phyloP scores from a whole-genome alignment of 2,113 vertebrate genomes.

The Datnioides undecimradiatus region DNA sequence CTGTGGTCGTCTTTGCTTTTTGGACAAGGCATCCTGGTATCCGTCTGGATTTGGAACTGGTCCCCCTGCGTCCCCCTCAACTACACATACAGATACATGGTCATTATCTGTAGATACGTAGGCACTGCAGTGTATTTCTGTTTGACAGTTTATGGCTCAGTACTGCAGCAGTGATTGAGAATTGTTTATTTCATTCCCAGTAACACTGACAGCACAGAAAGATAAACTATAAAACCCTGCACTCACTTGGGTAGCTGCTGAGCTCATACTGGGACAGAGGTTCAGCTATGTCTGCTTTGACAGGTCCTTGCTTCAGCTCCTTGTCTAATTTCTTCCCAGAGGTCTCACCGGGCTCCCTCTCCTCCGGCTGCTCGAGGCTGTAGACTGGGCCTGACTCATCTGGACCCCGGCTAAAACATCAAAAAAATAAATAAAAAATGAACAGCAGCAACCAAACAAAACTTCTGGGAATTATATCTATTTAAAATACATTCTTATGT shows the following conservation, averaged over 20 bases:
- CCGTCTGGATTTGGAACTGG: conserved; percentile 85
- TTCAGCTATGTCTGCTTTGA: conserved; percentile 88
- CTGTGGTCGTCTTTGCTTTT: conserved; percentile 94
- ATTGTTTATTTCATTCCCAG: not conserved
- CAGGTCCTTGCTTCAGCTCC: conserved; percentile 83
- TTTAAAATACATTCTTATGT: not conserved
- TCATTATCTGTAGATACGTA: not conserved
- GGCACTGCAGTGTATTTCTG: not conserved
- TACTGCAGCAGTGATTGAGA: too few relatives aligned
- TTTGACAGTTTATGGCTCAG: too few relatives aligned
- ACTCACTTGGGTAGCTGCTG: conserved; percentile 92
- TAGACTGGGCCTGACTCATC: conserved; percentile 89
- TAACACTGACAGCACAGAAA: not conserved
- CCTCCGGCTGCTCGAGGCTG: conserved; percentile 85
- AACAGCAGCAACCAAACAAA: not conserved
- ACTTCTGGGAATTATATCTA: not conserved
- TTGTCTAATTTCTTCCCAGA: conserved; percentile 89
- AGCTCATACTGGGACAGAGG: conserved; percentile 90
- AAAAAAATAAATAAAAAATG: not conserved
- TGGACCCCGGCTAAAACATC: conserved; percentile 75
- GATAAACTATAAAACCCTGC: not conserved
- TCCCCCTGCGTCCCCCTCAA: conserved; percentile 86
- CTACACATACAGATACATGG: conserved; percentile 57
- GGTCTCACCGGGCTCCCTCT: conserved; percentile 78
- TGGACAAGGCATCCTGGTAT: conserved; percentile 93